Evolutionary conservation across 2,113 vertebrate genomes (phyloP), one percentile per base, ranked within the genome.

Genomic region (Hippocampus comes): DNA sequence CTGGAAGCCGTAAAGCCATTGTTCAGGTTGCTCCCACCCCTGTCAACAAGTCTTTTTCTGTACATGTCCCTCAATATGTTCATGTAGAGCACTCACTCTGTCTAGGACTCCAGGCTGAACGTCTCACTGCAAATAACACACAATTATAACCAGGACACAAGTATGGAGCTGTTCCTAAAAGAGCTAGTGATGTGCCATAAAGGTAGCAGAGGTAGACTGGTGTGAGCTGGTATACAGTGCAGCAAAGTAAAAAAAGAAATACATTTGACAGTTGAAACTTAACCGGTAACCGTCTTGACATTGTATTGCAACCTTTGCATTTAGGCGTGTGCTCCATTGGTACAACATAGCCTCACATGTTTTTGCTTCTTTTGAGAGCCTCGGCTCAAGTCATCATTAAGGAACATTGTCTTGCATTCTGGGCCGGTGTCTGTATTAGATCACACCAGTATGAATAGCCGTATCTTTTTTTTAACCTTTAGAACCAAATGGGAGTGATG

Each of bases 1-100:
- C 15, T 30, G 27, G 4, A 18, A 63, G 55, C 30, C 25, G 17
- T 9, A 80, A 74, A n/a, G 21, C 10, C 18, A 51, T 65, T 79
- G 63, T 76, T 12, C 71, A 66, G 43, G 49, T 73, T 56, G 30
- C 72, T 70, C 23, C 67, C 76, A 41, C 30, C 61, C 25, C 25
- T 21, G 66, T 79, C 69, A 80, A 77, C 73, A 68, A 56, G 6
- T 46, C 23, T 63, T 82, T 67, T 27, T 61, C 79, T 65, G 41
- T 25, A 66, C 46, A 17, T 56, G 67, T 55, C 67, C 12, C 48
- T 53, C 34, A 84, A 73, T 57, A 51, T 82, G 68, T 70, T 83
- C 66, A 60, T 71, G 63, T 61, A 75, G 65, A 27, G 80, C 82
- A 49, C 83, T 75, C 84, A 80, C 82, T 78, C 65, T 75, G 75